Evolutionary conservation across 1,140 invertebrate genomes (phyloP).

Genomic region (silkworm (Bombyx mori)): ASM3026992v2 NC_085115.1:4911001-4911500

Average conservation of each 20-base stretch:
- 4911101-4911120: slow-evolving; percentile 85
- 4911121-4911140: slow-evolving; percentile 88
- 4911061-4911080: slow-evolving; percentile 89
- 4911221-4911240: slow-evolving; percentile 90
- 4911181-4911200: slow-evolving; percentile 86
- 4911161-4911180: slow-evolving; percentile 87
- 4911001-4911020: slow-evolving; percentile 92
- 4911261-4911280: slow-evolving; percentile 78
- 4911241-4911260: slow-evolving; percentile 83
- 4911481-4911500: slow-evolving; percentile 12
- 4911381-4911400: slow-evolving; percentile 9
- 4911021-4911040: slow-evolving; percentile 92
- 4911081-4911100: slow-evolving; percentile 92
- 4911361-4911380: slow-evolving; percentile 1
- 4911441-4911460: slow-evolving; percentile 13
- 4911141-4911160: slow-evolving; percentile 87
- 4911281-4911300: slow-evolving; percentile 78
- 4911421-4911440: slow-evolving; percentile 11
- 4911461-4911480: slow-evolving; percentile 13
- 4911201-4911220: slow-evolving; percentile 87
- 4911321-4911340: slow-evolving; percentile 14
- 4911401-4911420: slow-evolving; percentile 6
- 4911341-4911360: slow-evolving; percentile 3
- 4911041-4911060: slow-evolving; percentile 83
- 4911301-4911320: slow-evolving; percentile 82